Evolutionary conservation across 1,140 invertebrate genomes (phyloP), one percentile per base, ranked within the genome.

Genomic region (Sitodiplosis mosellana): DNA sequence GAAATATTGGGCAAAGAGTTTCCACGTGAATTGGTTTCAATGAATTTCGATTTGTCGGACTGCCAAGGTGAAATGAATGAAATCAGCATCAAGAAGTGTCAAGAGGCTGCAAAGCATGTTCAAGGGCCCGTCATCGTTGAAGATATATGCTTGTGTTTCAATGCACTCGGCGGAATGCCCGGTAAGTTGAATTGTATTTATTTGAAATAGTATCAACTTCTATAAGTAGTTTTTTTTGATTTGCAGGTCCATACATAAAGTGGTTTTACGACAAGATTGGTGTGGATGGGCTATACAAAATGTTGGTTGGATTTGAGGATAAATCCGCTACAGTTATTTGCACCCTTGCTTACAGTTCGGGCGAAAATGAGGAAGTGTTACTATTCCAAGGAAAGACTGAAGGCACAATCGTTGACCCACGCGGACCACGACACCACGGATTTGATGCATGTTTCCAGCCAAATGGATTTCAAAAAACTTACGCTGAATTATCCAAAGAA

Each of bases 101-200:
- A 75, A 55, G 77, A 82, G 56, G 93, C 93, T 2, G 77, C 74
- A 0, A 67, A 77, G 41, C 67, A 77, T 38, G 67, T 95, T 1
- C 75, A 83, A 50, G 78, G 73, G 0, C 87, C 92, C 1, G 89
- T 95, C 0, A 70, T 97, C 5, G 80, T 94, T 14, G 94, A 98
- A 70, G 95, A 99, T 59, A 96, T 92, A 0, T 81, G 80, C 61
- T 68, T 98, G 4, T 92, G 91, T 64, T 99, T 96, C 55, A 91
- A 94, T 66, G 88, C 92, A 0, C 60, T 98, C 14, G 74, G 79
- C 40, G 93, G 93, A 1, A 66, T 99, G 38, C 95, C 94, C 15
- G 87, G 53, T 54, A 8, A 43, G 12, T 45, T n/a, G n/a, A n/a
- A n/a, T 5, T 27, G 27, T 27, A 27, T 10, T 27, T 27, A n/a